Percentiles rank a stretch among this genome's conserved stretches.
Conservation (phyloP, 2,888 invertebrate species). For the Conchocele bisecta region DNA sequence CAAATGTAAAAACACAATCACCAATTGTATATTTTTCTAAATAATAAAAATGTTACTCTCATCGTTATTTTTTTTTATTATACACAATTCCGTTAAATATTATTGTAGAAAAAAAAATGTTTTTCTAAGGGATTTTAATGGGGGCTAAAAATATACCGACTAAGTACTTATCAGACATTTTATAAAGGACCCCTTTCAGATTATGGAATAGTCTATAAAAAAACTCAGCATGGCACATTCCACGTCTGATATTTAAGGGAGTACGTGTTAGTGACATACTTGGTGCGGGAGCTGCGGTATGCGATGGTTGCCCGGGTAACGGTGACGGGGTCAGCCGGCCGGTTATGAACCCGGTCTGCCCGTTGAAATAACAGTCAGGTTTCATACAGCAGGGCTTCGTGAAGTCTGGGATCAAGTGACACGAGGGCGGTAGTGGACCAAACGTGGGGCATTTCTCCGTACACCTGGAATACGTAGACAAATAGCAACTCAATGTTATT, state of each 20-base stretch:
- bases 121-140: too few relatives aligned
- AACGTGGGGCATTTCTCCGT: slow-evolving; percentile 63
- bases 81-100: too few relatives aligned
- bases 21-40: too few relatives aligned
- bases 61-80: too few relatives aligned
- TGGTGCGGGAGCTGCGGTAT: slow-evolving; percentile 36
- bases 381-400: slow-evolving; percentile 70
- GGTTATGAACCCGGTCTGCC: slow-evolving; percentile 51
- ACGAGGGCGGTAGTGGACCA: slow-evolving; percentile 61
- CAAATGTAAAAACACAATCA: too few relatives aligned
- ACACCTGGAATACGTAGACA: slow-evolving; percentile 11
- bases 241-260: background rate
- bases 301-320: slow-evolving; percentile 28
- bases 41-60: too few relatives aligned
- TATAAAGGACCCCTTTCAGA: too few relatives aligned
- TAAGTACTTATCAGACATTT: too few relatives aligned
- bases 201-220: too few relatives aligned
- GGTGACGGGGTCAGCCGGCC: slow-evolving; percentile 59
- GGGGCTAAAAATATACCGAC: too few relatives aligned
- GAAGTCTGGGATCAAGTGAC: slow-evolving; percentile 65
- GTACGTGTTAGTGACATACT: slow-evolving; percentile 22
- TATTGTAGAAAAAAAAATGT: too few relatives aligned
- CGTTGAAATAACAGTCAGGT: slow-evolving; percentile 64
- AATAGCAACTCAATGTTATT: too few relatives aligned
- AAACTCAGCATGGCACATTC: background rate